Base-by-base conservation (phyloP, 2,113 vertebrate species). In the Malurus elegans region DNA sequence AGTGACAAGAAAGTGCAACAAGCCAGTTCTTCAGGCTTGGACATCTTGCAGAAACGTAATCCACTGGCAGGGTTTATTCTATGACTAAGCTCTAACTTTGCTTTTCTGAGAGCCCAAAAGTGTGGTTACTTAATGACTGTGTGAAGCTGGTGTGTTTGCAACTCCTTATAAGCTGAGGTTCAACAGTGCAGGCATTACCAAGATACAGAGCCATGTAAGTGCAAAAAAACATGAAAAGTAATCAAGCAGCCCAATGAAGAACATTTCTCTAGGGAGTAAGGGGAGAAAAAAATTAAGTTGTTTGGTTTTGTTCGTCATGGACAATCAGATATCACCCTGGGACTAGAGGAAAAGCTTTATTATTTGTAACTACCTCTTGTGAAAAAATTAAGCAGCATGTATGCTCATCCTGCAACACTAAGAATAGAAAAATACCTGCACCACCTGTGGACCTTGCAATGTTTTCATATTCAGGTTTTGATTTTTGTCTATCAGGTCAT, bases 371-470 rank as follows among this genome's bases (percentile, higher is more conserved):
- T 53, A 38, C 2, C 2, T 65, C 45, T 40, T 21, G 9, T 54
- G 23, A 47, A 82, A 85, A 92, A 82, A 25, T 44, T 56, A 79
- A 66, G 36, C 0, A 9, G 1, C 20, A 31, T 12, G 9, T 48
- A 11, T 40, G 18, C 21, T 85, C 15, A 51, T 36, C 23, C 34
- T 36, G 13, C 17, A 61, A 23, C 23, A 60, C 28, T 28, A 28
- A 44, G 25, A 73, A 38, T 7, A 81, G 18, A 8, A 78, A 84
- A 94, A 62, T 60, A 38, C 17, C 31, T 95, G 18, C 19, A 40
- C 42, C 36, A 40, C 17, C 32, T 38, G 16, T 66, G 32, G 47
- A 45, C 10, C 3, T 74, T 70, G 3, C 0, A 0, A 25, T 28
- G 6, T 28, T 84, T 73, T 80, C 17, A 12, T 50, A 32, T 34